Percentiles rank a stretch among this genome's conserved stretches.
Conservation (phyloP, 2,888 invertebrate genomes). For the Drosophila kambysellisi region DNA sequence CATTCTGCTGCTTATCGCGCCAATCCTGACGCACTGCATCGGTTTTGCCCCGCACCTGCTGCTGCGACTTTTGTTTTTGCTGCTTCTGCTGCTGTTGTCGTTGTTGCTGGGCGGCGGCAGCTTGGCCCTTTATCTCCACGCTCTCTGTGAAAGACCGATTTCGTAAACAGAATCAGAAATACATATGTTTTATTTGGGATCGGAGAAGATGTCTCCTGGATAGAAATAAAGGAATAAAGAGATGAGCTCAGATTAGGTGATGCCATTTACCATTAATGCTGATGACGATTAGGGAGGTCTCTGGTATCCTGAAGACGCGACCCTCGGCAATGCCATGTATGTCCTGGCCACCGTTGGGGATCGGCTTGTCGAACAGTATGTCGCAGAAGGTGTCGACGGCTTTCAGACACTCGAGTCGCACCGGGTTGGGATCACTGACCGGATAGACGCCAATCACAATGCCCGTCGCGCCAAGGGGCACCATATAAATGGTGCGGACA, state of each 20-base stretch:
- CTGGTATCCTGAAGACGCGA: constrained; percentile 86
- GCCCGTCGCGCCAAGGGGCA: constrained; percentile 93
- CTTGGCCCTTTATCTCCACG: neutral
- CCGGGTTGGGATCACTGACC: constrained; percentile 83
- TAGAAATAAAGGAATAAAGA: too few species aligned
- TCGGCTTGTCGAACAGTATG: constrained; percentile 92
- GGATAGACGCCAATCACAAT: constrained; percentile 91
- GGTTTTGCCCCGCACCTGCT: neutral
- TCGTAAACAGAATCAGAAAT: neutral
- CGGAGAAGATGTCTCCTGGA: too few species aligned
- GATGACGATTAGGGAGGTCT: constrained; percentile 81
- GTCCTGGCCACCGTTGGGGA: constrained; percentile 87
- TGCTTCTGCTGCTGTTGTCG: neutral
- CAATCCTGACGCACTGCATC: constrained; percentile 18
- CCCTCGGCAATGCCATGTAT: constrained; percentile 82
- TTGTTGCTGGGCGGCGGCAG: neutral
- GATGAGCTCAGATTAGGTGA: neutral
- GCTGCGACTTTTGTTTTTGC: neutral
- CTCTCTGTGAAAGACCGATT: neutral
- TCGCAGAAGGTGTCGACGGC: constrained; percentile 89
- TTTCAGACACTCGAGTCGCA: constrained; percentile 86
- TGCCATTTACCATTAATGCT: constrained; percentile 59
- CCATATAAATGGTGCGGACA: constrained; percentile 89
- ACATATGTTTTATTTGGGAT: too few species aligned
- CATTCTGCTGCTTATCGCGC: constrained; percentile 20